phyloP scores from a whole-genome alignment of 1,140 invertebrate genomes.

The Tyrophagus putrescentiae region DNA sequence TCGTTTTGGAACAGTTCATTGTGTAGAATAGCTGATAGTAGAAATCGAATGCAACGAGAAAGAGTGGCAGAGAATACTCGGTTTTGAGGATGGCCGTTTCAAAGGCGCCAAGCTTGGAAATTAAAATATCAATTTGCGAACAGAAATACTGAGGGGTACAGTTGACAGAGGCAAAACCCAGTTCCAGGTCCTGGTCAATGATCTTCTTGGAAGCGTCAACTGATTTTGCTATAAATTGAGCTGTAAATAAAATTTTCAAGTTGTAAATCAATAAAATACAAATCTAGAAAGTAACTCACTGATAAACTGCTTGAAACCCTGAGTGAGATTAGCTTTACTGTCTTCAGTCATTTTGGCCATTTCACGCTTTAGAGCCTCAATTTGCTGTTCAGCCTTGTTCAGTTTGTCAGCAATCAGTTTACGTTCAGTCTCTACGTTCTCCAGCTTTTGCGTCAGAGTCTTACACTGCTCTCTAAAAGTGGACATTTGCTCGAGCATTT shows the following conservation, averaged over 20 bases:
- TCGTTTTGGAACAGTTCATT: slow-evolving; percentile 44
- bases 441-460: not conserved
- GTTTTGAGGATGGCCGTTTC: not conserved
- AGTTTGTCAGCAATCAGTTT: not conserved
- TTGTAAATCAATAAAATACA: not conserved
- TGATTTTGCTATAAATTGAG: not conserved
- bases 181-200: slow-evolving; percentile 1
- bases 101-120: not conserved
- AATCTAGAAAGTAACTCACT: not conserved
- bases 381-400: not conserved
- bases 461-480: not conserved
- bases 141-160: slow-evolving; percentile 21
- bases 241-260: not conserved
- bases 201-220: not conserved
- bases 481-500: not conserved
- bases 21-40: slow-evolving; percentile 17
- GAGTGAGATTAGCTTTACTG: not conserved
- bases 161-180: not conserved
- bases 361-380: not conserved
- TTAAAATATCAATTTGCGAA: slow-evolving; percentile 20
- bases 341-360: not conserved
- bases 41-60: slow-evolving; percentile 5
- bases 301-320: not conserved
- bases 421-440: not conserved
- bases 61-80: not conserved